Percentiles rank a stretch among this genome's conserved stretches.
Conservation (phyloP, 1,140 invertebrate species). For the roundworm (Caenorhabditis elegans) region WBcel235 BX284605.5:9205501-9206000, state of each 20-base stretch:
- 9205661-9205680: neutral
- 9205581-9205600: too few species aligned
- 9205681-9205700: constrained; percentile 28
- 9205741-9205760: constrained; percentile 33
- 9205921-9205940: constrained; percentile 64
- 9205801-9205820: neutral
- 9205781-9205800: neutral
- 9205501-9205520: too few species aligned
- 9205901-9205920: constrained; percentile 57
- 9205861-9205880: constrained; percentile 59
- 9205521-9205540: too few species aligned
- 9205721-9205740: constrained; percentile 36
- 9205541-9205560: too few species aligned
- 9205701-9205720: constrained; percentile 22
- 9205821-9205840: neutral
- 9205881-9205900: constrained; percentile 51
- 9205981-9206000: constrained; percentile 69
- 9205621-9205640: neutral
- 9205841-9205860: constrained; percentile 44
- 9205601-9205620: neutral
- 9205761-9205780: neutral
- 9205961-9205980: constrained; percentile 70
- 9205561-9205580: too few species aligned
- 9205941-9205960: constrained; percentile 66
- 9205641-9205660: neutral